Conservation (phyloP, 2,888 invertebrate species). For the Chloroclystis v-ata region DNA sequence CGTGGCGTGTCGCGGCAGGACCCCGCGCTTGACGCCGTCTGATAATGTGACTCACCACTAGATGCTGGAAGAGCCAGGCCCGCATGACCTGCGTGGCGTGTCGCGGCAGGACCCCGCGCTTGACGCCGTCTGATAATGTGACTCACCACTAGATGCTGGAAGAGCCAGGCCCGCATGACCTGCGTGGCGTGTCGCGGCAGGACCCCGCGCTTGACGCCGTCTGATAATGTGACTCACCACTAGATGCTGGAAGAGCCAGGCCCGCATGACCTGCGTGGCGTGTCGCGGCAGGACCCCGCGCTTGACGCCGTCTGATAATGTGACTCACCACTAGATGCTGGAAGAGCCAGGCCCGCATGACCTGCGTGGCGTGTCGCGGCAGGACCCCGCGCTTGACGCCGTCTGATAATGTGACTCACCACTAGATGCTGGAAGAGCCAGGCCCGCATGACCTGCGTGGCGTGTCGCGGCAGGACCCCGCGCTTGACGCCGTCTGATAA, state of each 20-base stretch:
- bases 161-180: conserved; percentile 39
- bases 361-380: conserved; percentile 40
- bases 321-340: conserved; percentile 3
- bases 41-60: conserved; percentile 12
- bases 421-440: conserved; percentile 6
- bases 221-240: conserved; percentile 2
- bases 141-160: conserved; percentile 10
- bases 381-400: conserved; percentile 70
- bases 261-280: conserved; percentile 40
- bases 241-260: conserved; percentile 5
- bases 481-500: conserved; percentile 71
- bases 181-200: neutral
- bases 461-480: neutral
- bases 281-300: neutral
- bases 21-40: conserved; percentile 89
- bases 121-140: conserved; percentile 72
- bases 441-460: conserved; percentile 39
- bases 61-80: conserved; percentile 4
- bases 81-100: conserved; percentile 40
- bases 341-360: conserved; percentile 1
- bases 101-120: neutral
- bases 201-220: conserved; percentile 70
- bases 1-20: conserved; percentile 82
- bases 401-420: neutral
- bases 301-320: conserved; percentile 71